A percentile compares a stretch with the other conserved stretches of the same genome.
phyloP scores from a whole-genome alignment of 2,113 vertebrate genomes.

The Trogon surrucura region DNA sequence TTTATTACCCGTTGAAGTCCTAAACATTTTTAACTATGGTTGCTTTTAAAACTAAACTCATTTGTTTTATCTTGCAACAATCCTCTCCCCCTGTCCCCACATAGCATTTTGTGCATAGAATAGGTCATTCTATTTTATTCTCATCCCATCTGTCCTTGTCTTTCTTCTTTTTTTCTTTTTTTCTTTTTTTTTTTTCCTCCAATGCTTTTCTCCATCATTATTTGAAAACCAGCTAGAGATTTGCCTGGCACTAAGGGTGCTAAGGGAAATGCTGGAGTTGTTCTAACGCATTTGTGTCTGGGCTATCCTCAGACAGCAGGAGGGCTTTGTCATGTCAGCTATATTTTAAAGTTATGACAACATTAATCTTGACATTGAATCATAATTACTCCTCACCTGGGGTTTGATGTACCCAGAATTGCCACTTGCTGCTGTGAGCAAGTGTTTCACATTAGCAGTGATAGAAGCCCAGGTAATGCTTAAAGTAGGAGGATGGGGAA shows the following conservation, averaged over 20 bases:
- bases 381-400: conserved; percentile 61
- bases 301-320: not conserved
- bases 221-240: conserved; percentile 10
- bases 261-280: conserved; percentile 18
- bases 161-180: not conserved
- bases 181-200: not conserved
- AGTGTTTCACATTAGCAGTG: conserved; percentile 48
- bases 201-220: not conserved
- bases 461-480: conserved; percentile 43
- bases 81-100: not conserved
- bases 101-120: not conserved
- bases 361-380: conserved; percentile 59
- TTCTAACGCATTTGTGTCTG: conserved; percentile 16
- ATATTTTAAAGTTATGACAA: conserved; percentile 51
- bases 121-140: not conserved
- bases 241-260: not conserved
- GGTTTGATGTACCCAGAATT: conserved; percentile 34
- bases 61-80: not conserved
- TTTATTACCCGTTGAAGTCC: conserved; percentile 12
- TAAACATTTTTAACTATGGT: not conserved
- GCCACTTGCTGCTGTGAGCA: conserved; percentile 38
- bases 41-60: conserved; percentile 8
- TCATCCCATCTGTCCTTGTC: not conserved
- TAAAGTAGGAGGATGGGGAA: not conserved
- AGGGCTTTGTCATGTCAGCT: conserved; percentile 23